Conservation (phyloP, 2,888 invertebrate genomes). For the Cordilura impudica region DNA sequence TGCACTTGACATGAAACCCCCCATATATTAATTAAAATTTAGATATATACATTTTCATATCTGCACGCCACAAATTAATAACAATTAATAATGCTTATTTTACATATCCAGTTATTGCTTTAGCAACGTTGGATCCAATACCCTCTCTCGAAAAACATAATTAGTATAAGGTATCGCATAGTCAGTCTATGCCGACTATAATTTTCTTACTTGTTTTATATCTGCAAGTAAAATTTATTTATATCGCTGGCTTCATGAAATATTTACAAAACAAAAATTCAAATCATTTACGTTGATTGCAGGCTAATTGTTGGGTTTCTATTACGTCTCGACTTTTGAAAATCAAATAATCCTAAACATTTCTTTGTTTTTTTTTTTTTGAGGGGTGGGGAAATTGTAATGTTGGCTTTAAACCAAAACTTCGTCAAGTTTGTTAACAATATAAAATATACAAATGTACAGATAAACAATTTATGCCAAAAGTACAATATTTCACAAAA, state of each 20-base stretch:
- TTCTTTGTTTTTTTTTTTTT: background rate
- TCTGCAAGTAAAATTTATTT: background rate
- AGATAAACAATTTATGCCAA: slow-evolving; percentile 8
- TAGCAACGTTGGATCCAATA: too few species aligned
- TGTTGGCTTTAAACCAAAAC: slow-evolving; percentile 59
- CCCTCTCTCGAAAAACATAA: too few species aligned
- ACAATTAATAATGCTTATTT: too few species aligned
- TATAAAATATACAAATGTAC: slow-evolving; percentile 27
- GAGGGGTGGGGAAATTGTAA: background rate
- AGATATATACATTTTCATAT: too few species aligned
- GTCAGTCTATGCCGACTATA: too few species aligned
- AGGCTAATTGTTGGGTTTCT: slow-evolving; percentile 61
- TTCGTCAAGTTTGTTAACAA: slow-evolving; percentile 57
- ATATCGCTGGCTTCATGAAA: background rate
- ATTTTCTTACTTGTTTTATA: too few species aligned
- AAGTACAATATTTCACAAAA: slow-evolving; percentile 6
- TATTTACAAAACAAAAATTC: background rate
- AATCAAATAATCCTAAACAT: slow-evolving; percentile 55
- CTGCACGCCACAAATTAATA: too few species aligned
- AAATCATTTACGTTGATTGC: slow-evolving; percentile 53
- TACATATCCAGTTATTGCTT: too few species aligned
- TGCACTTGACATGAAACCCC: too few species aligned
- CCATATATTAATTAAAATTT: too few species aligned
- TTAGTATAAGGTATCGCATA: too few species aligned
- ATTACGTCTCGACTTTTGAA: slow-evolving; percentile 59